Percentiles rank a stretch among this genome's conserved stretches.
Conservation (phyloP, 2,113 vertebrate genomes). For the Bufo bufo region DNA sequence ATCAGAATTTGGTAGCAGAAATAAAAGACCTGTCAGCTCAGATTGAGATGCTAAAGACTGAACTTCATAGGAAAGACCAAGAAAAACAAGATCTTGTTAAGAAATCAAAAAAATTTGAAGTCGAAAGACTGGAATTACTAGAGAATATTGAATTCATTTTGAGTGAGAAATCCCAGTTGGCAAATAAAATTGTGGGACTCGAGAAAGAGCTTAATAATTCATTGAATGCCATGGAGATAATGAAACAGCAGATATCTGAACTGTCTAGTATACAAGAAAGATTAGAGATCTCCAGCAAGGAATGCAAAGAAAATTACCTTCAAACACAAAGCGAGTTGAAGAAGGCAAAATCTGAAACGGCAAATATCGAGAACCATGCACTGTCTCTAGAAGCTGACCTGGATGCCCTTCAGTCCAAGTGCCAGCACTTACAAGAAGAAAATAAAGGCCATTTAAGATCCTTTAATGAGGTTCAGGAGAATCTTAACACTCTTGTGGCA, state of each 20-base stretch:
- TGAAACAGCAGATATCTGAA: constrained; percentile 64
- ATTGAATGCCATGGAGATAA: constrained; percentile 67
- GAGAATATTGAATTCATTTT: constrained; percentile 63
- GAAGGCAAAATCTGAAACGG: constrained; percentile 74
- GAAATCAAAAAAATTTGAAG: constrained; percentile 66
- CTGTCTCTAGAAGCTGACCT: constrained; percentile 73
- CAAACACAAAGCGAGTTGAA: constrained; percentile 73
- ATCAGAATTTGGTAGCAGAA: constrained; percentile 62
- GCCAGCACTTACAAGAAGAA: constrained; percentile 71
- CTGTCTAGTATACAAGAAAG: constrained; percentile 66
- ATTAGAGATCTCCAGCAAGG: constrained; percentile 68
- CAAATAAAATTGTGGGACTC: constrained; percentile 59
- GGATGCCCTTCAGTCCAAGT: constrained; percentile 73
- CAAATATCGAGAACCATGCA: constrained; percentile 70
- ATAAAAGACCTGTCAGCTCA: constrained; percentile 67
- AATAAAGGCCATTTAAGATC: constrained; percentile 70
- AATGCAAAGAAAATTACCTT: constrained; percentile 75
- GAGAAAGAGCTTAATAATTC: constrained; percentile 69
- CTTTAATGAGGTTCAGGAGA: constrained; percentile 72
- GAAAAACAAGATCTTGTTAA: constrained; percentile 69
- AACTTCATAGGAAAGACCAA: constrained; percentile 69
- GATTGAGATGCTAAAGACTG: constrained; percentile 66
- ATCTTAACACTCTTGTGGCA: constrained; percentile 68
- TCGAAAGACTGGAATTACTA: constrained; percentile 65
- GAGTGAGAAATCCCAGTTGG: constrained; percentile 65